A percentile compares a stretch with the other conserved stretches of the same genome.
Evolutionary conservation across 2,888 invertebrate genomes (phyloP).

Genomic region (Frankliniella fusca): DNA sequence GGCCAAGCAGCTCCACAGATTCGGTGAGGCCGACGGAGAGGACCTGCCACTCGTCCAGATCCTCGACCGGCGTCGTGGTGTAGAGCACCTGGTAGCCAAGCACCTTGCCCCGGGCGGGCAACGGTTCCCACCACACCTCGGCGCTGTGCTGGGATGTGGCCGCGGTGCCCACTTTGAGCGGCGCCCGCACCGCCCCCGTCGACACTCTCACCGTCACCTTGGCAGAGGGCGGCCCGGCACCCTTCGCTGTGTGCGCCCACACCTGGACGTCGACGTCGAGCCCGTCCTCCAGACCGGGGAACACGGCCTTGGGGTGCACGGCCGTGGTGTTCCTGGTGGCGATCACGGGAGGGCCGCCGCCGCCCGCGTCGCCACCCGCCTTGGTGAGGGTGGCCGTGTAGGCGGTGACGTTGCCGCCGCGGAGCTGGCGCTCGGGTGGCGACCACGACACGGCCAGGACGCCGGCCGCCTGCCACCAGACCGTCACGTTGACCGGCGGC

Average conservation of each 20-base stretch:
- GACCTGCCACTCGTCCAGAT: conserved; percentile 86
- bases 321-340: not conserved
- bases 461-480: conserved; percentile 47
- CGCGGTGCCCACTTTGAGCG: conserved; percentile 86
- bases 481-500: conserved; percentile 43
- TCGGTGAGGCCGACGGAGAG: conserved; percentile 80
- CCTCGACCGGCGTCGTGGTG: conserved; percentile 88
- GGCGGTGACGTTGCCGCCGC: conserved; percentile 55
- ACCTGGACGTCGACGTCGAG: conserved; percentile 55
- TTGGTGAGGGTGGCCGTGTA: conserved; percentile 49
- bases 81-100: conserved; percentile 64
- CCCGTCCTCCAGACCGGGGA: conserved; percentile 48
- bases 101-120: conserved; percentile 63
- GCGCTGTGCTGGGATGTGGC: conserved; percentile 91
- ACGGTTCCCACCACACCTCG: conserved; percentile 92
- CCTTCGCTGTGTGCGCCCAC: conserved; percentile 84
- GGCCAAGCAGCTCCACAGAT: conserved; percentile 81
- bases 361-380: conserved; percentile 33
- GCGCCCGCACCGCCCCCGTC: conserved; percentile 86
- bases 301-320: conserved; percentile 41
- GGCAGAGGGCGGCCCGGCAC: conserved; percentile 88
- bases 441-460: conserved; percentile 49
- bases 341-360: not conserved
- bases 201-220: conserved; percentile 77
- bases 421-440: conserved; percentile 49